Evolutionary conservation across 1,140 invertebrate genomes (phyloP), one percentile per base, ranked within the genome.

Genomic region (Rhynchophorus ferrugineus): DNA sequence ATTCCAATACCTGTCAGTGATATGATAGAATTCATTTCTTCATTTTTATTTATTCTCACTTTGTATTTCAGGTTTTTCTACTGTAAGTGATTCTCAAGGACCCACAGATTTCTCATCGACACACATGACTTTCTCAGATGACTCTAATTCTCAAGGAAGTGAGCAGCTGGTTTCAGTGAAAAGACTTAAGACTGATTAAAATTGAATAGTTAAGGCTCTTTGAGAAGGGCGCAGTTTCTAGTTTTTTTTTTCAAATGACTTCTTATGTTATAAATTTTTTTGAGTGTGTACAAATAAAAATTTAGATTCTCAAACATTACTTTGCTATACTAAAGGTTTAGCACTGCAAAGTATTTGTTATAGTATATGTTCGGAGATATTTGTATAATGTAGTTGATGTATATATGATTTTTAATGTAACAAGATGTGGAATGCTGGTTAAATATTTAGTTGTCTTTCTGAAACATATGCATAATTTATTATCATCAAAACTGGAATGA

Each of bases 71-170:
- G 87, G 87, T 79, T 91, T 91, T 69, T 91, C 88, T 16, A 87
- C 87, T 48, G 87, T 89, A 1, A 91, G 88, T 70, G 89, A 91
- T 71, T 90, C 87, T 11, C 87, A 90, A 72, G 88, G 87, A 14
- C 78, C 85, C 3, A 88, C 86, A 29, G 87, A 91, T 55, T 90
- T 90, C 62, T 84, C 85, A 13, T 84, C 85, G 17, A 81, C 85
- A 34, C 82, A 85, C 62, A 78, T 90, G 73, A 85, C 85, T 56
- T 91, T 91, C 69, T 91, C 87, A 0, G 89, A 91, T 71, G 89
- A 91, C 65, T 91, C 89, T 3, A 91, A 91, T 71, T 90, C 87
- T 0, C 87, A 90, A 70, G 85, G 86, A 57, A 89, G 84, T 68
- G 87, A 89, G 64, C 51, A 47, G 16, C 43, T 59, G 46, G 78